These are phyloP conservation scores for Cyanocitta stelleri DNA, from an alignment of 2,113 vertebrate species.

Conservation along the genomic window DNA sequence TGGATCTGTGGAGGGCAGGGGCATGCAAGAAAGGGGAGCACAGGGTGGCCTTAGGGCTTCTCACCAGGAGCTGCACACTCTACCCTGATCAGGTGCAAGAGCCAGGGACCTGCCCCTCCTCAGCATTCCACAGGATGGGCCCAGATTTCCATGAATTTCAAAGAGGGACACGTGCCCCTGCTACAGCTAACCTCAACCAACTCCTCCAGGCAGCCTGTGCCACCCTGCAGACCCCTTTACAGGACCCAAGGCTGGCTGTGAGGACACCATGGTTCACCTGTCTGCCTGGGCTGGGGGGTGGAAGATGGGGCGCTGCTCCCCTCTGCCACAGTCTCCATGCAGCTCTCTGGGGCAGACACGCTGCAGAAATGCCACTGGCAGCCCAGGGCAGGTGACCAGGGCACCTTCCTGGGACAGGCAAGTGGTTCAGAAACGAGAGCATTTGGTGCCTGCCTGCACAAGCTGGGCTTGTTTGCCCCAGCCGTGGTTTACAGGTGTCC, in stretches of 20 bases:
- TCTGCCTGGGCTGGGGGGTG: neutral
- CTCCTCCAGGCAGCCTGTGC: neutral
- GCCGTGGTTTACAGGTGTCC: neutral
- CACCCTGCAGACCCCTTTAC: neutral
- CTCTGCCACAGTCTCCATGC: neutral
- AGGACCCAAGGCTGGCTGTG: neutral
- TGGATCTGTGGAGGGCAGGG: neutral
- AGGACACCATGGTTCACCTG: neutral
- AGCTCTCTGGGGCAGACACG: neutral
- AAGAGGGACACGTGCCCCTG: rapidly evolving
- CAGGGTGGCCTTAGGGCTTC: neutral
- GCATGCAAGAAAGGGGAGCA: neutral
- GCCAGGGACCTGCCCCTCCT: neutral
- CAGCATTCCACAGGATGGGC: neutral
- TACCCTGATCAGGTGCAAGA: neutral
- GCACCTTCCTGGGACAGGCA: neutral
- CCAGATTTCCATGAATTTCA: neutral
- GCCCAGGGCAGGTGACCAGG: neutral
- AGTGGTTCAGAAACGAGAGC: neutral
- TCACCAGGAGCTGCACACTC: neutral
- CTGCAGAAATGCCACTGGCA: neutral
- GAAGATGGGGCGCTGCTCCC: neutral
- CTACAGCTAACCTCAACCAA: neutral
- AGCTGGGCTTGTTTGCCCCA: neutral
- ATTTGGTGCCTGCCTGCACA: neutral